These are phyloP conservation scores for Deilephila elpenor DNA, from an alignment of 2,888 invertebrate species.

Conservation along the genomic window DNA sequence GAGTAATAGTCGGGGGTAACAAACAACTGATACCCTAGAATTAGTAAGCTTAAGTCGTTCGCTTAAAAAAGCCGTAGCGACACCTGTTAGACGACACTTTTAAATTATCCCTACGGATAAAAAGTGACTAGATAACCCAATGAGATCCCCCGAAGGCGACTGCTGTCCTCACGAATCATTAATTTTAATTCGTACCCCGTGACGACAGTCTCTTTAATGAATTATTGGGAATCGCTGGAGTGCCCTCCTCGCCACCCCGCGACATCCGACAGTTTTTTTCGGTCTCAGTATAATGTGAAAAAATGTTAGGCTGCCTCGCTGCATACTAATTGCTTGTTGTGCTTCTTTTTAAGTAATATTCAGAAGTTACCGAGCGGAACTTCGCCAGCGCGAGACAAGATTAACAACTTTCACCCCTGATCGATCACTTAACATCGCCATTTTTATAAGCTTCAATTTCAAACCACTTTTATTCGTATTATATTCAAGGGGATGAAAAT, in stretches of 20 bases:
- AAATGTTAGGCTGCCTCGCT: slow-evolving; percentile 77
- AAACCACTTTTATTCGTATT: slow-evolving; percentile 59
- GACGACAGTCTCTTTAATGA: slow-evolving; percentile 81
- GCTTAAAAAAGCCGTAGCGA: slow-evolving; percentile 68
- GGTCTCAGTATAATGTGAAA: slow-evolving; percentile 83
- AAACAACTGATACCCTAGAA: slow-evolving; percentile 10
- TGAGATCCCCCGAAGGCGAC: slow-evolving; percentile 71
- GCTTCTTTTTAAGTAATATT: slow-evolving; percentile 68
- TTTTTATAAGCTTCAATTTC: slow-evolving; percentile 68
- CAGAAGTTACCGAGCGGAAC: slow-evolving; percentile 70
- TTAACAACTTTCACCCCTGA: slow-evolving; percentile 79
- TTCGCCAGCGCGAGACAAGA: slow-evolving; percentile 71
- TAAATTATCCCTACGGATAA: slow-evolving; percentile 75
- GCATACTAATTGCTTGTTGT: slow-evolving; percentile 84
- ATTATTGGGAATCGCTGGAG: slow-evolving; percentile 82
- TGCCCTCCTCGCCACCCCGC: slow-evolving; percentile 63
- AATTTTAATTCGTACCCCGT: slow-evolving; percentile 83
- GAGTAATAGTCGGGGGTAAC: neutral
- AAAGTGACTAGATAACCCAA: slow-evolving; percentile 78
- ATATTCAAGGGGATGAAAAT: slow-evolving; percentile 25
- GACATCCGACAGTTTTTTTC: slow-evolving; percentile 75
- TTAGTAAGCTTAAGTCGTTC: slow-evolving; percentile 46
- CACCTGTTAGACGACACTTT: slow-evolving; percentile 73
- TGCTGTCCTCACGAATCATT: slow-evolving; percentile 81
- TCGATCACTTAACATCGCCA: slow-evolving; percentile 75